Evolutionary conservation across 2,113 vertebrate species (phyloP).

Genomic region (Ploceus nigricollis): DNA sequence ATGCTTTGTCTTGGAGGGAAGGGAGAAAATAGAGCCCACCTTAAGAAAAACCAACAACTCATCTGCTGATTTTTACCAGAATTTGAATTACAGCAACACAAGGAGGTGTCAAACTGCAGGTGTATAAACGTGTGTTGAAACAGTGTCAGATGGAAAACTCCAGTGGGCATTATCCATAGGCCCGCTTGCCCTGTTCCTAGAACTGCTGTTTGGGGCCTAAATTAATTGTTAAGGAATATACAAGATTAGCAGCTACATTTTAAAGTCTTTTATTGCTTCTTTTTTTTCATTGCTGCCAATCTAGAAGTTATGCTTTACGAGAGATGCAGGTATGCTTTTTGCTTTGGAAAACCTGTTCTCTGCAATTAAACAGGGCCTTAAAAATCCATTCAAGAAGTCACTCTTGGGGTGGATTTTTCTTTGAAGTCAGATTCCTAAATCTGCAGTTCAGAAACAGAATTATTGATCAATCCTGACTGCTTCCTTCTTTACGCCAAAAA

Average conservation of each 20-base stretch:
- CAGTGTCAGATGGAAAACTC: neutral
- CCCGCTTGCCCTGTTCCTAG: accelerated
- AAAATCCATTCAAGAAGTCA: neutral
- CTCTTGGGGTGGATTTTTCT: neutral
- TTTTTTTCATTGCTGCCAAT: neutral
- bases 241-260: neutral
- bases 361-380: neutral
- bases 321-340: neutral
- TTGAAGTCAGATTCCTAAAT: neutral
- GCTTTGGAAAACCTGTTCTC: neutral
- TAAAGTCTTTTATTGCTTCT: neutral
- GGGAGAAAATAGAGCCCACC: neutral
- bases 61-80: neutral
- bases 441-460: neutral
- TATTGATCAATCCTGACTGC: neutral
- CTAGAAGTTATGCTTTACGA: neutral
- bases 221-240: neutral
- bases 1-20: neutral
- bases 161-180: neutral
- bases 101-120: neutral
- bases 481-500: neutral
- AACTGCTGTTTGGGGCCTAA: neutral
- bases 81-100: neutral
- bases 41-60: neutral
- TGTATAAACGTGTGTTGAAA: neutral